These are phyloP conservation scores for Hypocryptadius cinnamomeus DNA, from an alignment of 2,113 vertebrate species.

Conservation along the genomic window DNA sequence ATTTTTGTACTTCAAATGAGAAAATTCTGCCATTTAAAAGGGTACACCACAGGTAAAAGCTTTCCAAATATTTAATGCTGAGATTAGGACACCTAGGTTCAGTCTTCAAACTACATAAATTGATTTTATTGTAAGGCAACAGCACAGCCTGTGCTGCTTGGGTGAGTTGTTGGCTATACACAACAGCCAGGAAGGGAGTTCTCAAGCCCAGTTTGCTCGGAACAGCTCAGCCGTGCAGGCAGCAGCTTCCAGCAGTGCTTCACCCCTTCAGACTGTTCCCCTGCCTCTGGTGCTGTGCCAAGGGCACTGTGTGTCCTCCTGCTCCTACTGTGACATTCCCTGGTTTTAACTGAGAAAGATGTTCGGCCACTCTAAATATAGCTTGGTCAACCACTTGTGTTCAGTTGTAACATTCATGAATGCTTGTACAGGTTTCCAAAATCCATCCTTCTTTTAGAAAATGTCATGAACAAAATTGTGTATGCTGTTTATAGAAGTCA, in stretches of 20 bases:
- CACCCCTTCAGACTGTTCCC: background rate
- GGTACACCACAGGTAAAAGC: background rate
- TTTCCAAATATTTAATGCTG: background rate
- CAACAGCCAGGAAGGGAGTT: background rate
- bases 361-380: background rate
- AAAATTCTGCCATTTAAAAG: background rate
- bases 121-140: background rate
- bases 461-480: background rate
- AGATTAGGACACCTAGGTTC: background rate
- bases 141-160: background rate
- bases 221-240: background rate
- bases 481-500: background rate
- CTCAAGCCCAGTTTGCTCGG: background rate
- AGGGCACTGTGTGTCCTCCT: background rate
- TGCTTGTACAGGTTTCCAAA: background rate
- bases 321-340: background rate
- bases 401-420: background rate
- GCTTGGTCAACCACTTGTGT: background rate
- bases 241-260: background rate
- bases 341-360: background rate
- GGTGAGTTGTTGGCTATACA: rapidly evolving
- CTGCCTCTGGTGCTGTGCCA: background rate
- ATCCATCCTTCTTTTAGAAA: background rate
- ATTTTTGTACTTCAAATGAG: background rate
- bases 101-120: background rate